These are phyloP conservation scores for Tetranychus truncatus DNA, from an alignment of 2,888 invertebrate species.

Conservation along the genomic window DNA sequence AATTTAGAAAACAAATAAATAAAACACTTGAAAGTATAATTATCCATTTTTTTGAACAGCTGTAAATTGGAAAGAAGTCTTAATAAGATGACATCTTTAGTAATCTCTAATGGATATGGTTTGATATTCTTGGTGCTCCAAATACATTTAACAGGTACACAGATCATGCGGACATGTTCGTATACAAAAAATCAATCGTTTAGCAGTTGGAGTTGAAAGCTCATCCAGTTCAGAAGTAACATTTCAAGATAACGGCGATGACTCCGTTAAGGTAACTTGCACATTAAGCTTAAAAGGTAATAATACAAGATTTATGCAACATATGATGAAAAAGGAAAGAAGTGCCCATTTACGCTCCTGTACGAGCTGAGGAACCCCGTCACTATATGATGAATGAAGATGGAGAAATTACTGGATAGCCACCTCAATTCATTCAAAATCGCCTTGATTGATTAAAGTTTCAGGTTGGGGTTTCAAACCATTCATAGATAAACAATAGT, in stretches of 20 bases:
- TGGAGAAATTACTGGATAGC: too few species aligned
- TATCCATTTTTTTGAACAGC: not conserved
- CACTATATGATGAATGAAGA: not conserved
- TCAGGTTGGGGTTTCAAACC: not conserved
- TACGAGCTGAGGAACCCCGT: not conserved
- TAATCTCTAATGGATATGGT: slow-evolving; percentile 6
- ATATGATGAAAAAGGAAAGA: not conserved
- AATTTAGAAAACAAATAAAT: not conserved
- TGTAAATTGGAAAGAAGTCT: too few species aligned
- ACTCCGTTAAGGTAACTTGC: not conserved
- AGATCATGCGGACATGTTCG: not conserved
- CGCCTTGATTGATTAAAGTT: not conserved
- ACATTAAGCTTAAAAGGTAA: not conserved
- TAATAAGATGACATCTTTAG: not conserved
- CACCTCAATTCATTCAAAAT: not conserved
- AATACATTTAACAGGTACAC: slow-evolving; percentile 3
- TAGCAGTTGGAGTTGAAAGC: not conserved
- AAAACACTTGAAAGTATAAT: not conserved
- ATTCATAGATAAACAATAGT: too few species aligned
- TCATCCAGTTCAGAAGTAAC: not conserved
- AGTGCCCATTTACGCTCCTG: not conserved
- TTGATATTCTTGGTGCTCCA: not conserved
- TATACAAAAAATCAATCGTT: not conserved
- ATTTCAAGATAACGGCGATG: slow-evolving; percentile 6
- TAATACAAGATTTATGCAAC: not conserved